Conservation (phyloP, 2,797 vertebrate species). For the Thalassophryne amazonica region DNA sequence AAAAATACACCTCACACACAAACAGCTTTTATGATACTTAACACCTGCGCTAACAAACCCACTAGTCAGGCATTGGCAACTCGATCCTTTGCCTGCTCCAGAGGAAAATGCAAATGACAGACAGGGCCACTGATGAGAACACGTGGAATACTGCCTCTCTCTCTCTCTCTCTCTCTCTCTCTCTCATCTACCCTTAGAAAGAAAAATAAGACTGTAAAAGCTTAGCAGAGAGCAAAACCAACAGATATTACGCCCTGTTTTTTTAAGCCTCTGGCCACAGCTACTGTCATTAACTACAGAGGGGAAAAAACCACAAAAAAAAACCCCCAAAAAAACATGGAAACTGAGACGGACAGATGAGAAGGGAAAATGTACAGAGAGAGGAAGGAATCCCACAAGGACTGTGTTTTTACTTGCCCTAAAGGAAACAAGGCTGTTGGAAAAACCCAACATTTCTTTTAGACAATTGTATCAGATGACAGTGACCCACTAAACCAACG, state of each 20-base stretch:
- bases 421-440: constrained; percentile 17
- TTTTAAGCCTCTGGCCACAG: constrained; percentile 25
- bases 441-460: constrained; percentile 12
- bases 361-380: constrained; percentile 8
- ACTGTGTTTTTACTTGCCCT: constrained; percentile 50
- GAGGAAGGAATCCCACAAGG: constrained; percentile 24
- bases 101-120: too few species aligned
- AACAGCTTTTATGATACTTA: too few species aligned
- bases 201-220: constrained; percentile 11
- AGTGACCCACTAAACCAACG: too few species aligned
- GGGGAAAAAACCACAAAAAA: too few species aligned
- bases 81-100: too few species aligned
- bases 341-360: constrained; percentile 23
- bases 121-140: too few species aligned
- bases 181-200: constrained; percentile 16
- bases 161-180: constrained; percentile 12
- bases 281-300: constrained; percentile 30
- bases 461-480: constrained; percentile 4
- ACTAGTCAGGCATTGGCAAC: too few species aligned
- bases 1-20: too few species aligned
- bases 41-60: too few species aligned
- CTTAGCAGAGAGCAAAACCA: constrained; percentile 16
- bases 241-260: constrained; percentile 4
- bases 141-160: too few species aligned
- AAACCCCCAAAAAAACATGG: constrained; percentile 16